phyloP scores from a whole-genome alignment of 2,888 invertebrate genomes.

The Scotopteryx bipunctaria region DNA sequence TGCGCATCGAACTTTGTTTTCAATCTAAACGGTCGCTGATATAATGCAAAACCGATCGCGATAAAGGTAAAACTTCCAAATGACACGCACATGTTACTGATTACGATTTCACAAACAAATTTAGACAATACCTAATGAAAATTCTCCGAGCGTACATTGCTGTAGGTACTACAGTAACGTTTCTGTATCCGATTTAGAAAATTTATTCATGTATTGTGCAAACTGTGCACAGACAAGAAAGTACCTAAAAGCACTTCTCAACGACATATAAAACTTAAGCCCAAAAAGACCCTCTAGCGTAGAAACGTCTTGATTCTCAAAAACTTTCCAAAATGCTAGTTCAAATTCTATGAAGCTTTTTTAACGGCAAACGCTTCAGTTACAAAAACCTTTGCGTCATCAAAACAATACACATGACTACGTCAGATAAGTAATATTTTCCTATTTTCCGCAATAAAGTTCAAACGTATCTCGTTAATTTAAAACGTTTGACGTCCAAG shows the following conservation, averaged over 20 bases:
- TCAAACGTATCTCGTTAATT: neutral
- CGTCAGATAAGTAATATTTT: neutral
- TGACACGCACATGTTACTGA: constrained; percentile 50
- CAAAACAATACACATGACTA: too few species aligned
- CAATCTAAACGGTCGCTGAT: constrained; percentile 56
- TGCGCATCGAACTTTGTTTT: constrained; percentile 52
- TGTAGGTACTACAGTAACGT: neutral
- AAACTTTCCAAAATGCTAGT: too few species aligned
- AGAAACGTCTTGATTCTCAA: too few species aligned
- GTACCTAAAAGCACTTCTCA: too few species aligned
- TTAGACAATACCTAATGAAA: constrained; percentile 36
- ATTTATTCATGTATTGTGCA: neutral
- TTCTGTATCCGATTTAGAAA: neutral
- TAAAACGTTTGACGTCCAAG: constrained; percentile 8
- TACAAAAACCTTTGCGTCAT: too few species aligned
- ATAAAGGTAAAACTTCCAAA: constrained; percentile 55
- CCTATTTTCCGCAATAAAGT: neutral
- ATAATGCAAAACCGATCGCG: constrained; percentile 59
- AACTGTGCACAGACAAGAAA: too few species aligned
- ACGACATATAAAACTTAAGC: too few species aligned
- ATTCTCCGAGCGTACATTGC: constrained; percentile 25
- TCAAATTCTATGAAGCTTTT: too few species aligned
- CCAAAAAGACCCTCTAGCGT: too few species aligned
- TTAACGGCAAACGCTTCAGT: too few species aligned
- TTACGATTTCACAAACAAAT: constrained; percentile 49